A percentile compares a stretch with the other conserved stretches of the same genome.
These are phyloP conservation scores for Merluccius polli DNA, from an alignment of 2,797 vertebrate genomes.

Conservation along the genomic window DNA sequence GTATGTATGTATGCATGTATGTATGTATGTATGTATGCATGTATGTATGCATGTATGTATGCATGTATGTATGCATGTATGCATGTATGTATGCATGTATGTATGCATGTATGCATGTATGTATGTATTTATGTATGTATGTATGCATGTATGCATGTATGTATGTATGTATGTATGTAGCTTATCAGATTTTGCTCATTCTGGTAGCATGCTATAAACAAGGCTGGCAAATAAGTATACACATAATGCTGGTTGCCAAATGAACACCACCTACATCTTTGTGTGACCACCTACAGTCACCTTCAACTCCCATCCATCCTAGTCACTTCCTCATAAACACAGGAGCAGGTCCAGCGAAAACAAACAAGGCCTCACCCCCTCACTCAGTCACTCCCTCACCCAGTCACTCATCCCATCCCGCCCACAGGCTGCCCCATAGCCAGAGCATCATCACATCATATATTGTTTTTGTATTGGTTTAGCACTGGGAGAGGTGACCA, in stretches of 20 bases:
- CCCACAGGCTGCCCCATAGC: constrained; percentile 13
- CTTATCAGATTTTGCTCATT: no score
- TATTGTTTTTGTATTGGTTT: constrained; percentile 38
- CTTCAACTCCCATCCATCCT: background rate
- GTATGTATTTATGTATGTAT: background rate
- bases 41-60: background rate
- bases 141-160: background rate
- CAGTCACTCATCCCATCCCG: constrained; percentile 17
- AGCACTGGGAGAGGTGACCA: background rate
- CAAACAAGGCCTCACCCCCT: background rate
- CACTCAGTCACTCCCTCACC: background rate
- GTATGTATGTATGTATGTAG: background rate
- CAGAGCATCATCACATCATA: constrained; percentile 37
- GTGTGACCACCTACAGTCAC: background rate
- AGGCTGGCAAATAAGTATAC: no score
- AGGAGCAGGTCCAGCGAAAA: background rate
- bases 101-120: background rate
- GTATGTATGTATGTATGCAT: constrained; percentile 1
- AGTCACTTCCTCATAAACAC: background rate
- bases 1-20: background rate
- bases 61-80: background rate
- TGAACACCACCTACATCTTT: background rate
- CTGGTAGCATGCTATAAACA: no score
- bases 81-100: background rate
- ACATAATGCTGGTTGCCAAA: no score